Evolutionary conservation across 2,113 vertebrate species (phyloP).

Genomic region (Nycticryphes semicollaris): DNA sequence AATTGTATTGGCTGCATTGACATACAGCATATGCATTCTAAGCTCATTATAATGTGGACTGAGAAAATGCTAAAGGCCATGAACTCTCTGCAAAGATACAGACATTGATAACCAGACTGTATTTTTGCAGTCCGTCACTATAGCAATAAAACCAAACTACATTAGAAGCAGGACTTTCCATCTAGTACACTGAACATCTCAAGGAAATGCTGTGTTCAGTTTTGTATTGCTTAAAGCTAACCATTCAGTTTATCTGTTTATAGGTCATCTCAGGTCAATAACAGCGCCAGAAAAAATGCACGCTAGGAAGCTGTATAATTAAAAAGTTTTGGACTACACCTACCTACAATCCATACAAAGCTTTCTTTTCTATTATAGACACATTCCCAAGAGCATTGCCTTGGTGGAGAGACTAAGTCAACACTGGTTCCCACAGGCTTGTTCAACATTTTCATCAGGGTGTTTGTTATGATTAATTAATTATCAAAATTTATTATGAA

Average conservation of each 20-base stretch:
- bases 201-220: neutral
- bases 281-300: neutral
- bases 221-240: neutral
- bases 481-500: neutral
- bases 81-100: neutral
- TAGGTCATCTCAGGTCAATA: neutral
- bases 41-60: neutral
- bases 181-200: neutral
- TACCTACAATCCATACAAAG: neutral
- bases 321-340: neutral
- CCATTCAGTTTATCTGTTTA: neutral
- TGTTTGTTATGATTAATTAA: neutral
- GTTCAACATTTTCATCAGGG: neutral
- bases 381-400: neutral
- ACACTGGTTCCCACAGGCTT: neutral
- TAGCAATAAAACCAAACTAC: neutral
- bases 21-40: neutral
- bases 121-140: neutral
- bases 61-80: neutral
- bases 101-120: neutral
- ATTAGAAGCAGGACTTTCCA: neutral
- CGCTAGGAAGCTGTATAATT: neutral
- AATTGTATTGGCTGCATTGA: neutral
- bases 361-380: neutral
- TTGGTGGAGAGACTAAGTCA: neutral